Base-by-base conservation (phyloP, 2,888 invertebrate species). In the Apomyelois bistriatella region DNA sequence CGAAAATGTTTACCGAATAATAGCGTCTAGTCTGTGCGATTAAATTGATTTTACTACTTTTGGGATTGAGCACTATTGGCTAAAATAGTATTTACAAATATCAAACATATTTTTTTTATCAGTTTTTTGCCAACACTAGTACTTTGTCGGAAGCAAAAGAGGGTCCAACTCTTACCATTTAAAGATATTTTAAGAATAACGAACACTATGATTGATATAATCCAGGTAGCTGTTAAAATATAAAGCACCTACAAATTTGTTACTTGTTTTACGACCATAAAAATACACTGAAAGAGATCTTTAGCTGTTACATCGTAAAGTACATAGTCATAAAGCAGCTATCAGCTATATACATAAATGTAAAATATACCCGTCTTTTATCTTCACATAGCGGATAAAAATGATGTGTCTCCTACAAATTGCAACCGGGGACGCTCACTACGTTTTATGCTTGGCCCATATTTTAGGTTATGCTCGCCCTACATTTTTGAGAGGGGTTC, bases 361-460 rank as follows among this genome's bases (percentile, higher is more conserved):
- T 52, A 35, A 51, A 42, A 42, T 51, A 43, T 42, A 35, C 42
- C 32, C 22, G 36, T 36, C 43, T 22, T 52, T 36, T 43, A 41
- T 51, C 32, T 48, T 22, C 16, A 41, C 50, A 40, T 52, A 22
- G 43, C 35, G 13, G 52, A 35, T 46, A 46, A 32, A 46, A 46
- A 46, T 46, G 32, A 32, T 46, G 46, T 46, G 32, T 46, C 46
- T 12, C 46, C 32, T 28, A 32, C 46, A 46, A 46, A 46, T 46
- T 46, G 46, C 32, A 46, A 17, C 30, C 43, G 32, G 32, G 46
- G 15, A 9, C 46, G 32, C 28, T 46, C 30, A 8, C 17, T 32
- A 46, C 32, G 16, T 46, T 46, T 46, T 46, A 46, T 46, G 32
- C 37, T 28, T 43, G 52, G 5, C 52, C 52, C 52, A 52, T 52